Base-by-base conservation (phyloP, 2,797 vertebrate species). In the Menidia menidia region DNA sequence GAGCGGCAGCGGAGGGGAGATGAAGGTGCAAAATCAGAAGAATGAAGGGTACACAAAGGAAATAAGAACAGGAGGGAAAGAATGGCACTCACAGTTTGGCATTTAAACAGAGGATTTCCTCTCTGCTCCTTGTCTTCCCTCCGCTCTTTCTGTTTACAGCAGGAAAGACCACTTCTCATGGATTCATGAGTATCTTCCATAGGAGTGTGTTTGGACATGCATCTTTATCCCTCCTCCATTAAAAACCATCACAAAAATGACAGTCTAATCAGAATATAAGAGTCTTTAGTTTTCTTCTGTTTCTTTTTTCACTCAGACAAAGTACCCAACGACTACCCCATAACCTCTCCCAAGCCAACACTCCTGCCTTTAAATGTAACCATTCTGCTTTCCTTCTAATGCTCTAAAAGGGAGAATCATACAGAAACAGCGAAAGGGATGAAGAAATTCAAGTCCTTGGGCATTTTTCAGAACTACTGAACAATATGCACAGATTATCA, bases 31-130 rank as follows among this genome's bases (percentile, higher is more conserved):
- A 67, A 76, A 75, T 68, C 45, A 18, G 71, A 84, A 68, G 57
- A 54, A 43, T 55, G 64, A 72, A 79, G 80, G 82, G 71, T 79
- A 79, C 81, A 75, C 73, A 79, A 73, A 82, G 85, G 83, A 87
- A 89, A 87, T 83, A 85, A 79, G 84, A 87, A 56, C 68, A 72
- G 86, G 63, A 63, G 73, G 81, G 76, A 75, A 80, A 84, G 77
- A 88, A 84, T 78, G 83, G 81, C 82, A 81, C 55, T 72, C 76
- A 84, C 84, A 66, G 76, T 77, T 80, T 89, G 88, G 83, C 83
- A 83, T 89, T 88, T 76, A 85, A 80, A 82, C 75, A 83, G 84
- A 91, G 89, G 89, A 91, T 92, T 89, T 89, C 90, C 90, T 91
- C 81, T 59, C 72, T 72, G 80, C 71, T 84, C 81, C 87, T 84